These are phyloP conservation scores for Xerus inauris DNA, from an alignment of 2,113 vertebrate genomes.

Conservation along the genomic window DNA sequence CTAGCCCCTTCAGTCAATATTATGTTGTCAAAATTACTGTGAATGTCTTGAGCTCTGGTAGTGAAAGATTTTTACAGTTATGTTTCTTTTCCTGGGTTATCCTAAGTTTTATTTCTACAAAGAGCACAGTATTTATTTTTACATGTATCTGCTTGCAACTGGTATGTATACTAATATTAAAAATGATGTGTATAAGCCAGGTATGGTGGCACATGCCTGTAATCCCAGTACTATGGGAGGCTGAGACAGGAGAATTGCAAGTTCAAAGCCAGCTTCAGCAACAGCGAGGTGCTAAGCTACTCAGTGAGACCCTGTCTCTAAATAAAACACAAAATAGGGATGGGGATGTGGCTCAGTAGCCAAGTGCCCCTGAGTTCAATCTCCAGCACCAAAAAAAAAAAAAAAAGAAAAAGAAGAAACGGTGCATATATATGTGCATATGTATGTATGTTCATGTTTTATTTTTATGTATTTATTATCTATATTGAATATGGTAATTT, in stretches of 20 bases:
- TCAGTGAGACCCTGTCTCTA: no score
- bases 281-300: no score
- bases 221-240: no score
- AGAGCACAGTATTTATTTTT: not conserved
- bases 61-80: not conserved
- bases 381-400: no score
- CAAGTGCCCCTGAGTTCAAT: no score
- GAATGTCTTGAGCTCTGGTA: not conserved
- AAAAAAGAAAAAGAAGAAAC: no score
- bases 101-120: not conserved
- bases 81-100: not conserved
- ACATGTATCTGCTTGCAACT: not conserved
- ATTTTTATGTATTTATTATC: not conserved
- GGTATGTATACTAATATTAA: not conserved
- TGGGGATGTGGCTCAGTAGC: no score
- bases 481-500: not conserved
- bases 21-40: not conserved
- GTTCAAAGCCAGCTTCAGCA: no score
- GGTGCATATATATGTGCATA: not conserved
- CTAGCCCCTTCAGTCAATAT: no score
- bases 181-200: not conserved
- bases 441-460: not conserved
- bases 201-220: no score
- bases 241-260: no score
- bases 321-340: no score